Conservation (phyloP, 2,797 vertebrate genomes). For the Chrysocyon brachyurus region DNA sequence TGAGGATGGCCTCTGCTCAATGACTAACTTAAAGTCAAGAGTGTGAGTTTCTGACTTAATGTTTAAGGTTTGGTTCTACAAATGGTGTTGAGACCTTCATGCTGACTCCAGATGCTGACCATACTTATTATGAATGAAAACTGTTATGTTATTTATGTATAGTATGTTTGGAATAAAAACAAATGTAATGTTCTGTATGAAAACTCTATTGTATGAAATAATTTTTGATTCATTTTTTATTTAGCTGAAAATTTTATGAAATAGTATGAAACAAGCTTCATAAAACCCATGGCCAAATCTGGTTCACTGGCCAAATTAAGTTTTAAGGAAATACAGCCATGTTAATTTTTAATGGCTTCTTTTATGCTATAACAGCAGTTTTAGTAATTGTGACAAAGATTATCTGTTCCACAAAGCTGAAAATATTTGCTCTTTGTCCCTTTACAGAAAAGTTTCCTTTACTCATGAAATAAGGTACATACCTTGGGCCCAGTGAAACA, state of each 20-base stretch:
- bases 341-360: neutral
- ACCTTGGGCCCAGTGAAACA: neutral
- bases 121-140: neutral
- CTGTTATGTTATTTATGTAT: neutral
- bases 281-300: neutral
- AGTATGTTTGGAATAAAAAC: neutral
- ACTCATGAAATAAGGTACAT: neutral
- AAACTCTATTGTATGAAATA: neutral
- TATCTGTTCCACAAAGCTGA: neutral
- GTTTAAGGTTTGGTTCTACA: neutral
- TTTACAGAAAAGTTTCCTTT: neutral
- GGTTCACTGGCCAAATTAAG: neutral
- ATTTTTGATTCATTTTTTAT: neutral
- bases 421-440: neutral
- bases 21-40: too few species aligned
- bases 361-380: neutral
- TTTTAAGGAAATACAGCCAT: neutral
- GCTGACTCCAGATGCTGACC: neutral
- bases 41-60: neutral
- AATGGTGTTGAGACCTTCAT: neutral
- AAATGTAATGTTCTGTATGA: neutral
- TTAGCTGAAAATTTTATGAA: neutral
- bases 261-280: neutral
- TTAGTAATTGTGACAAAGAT: conserved; percentile 8
- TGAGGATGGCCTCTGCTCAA: neutral